Evolutionary conservation across 2,888 invertebrate species (phyloP), one percentile per base, ranked within the genome.

Genomic region (Calameuta filiformis): DNA sequence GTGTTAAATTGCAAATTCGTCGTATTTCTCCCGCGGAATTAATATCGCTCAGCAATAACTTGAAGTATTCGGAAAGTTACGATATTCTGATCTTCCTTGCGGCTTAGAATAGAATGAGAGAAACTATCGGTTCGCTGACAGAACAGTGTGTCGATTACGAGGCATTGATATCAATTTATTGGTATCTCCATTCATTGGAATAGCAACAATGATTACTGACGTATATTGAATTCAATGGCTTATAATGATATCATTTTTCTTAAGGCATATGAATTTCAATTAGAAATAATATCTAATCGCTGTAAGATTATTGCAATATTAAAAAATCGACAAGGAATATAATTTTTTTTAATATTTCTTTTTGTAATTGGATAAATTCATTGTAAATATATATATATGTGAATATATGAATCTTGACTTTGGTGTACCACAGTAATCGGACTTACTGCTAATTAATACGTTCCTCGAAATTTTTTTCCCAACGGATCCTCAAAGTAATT

Each of bases 381-480:
- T 40, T 23, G 4, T 40, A 40, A 40, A 23, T 23, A 6, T 6
- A 56, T 9, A 35, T 35, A 35, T 35, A 35, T 35, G 9, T 23
- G 9, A 56, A 56, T 56, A 56, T 56, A 23, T 56, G 11, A 33
- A 71, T 31, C 31, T 31, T 71, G 12, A 12, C 31, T 31, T 71
- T 56, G 23, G 9, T 56, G 1, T 23, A 56, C 15, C 9, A 23
- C 9, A 56, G 56, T 23, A 23, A 56, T 56, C 56, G 23, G 23
- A 56, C 56, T 9, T 23, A 34, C 33, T 71, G 69, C 31, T 40
- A 12, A 31, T 77, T 82, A 84, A 85, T 84, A 81, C 80, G 75
- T 85, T 85, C 85, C 78, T 37, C 78, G 81, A 85, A 85, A 76
- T 80, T 83, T 84, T 75, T 75, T 79, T 82, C 78, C 80, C 80